Conservation (phyloP, 2,113 vertebrate species). For the Odontesthes bonariensis region DNA sequence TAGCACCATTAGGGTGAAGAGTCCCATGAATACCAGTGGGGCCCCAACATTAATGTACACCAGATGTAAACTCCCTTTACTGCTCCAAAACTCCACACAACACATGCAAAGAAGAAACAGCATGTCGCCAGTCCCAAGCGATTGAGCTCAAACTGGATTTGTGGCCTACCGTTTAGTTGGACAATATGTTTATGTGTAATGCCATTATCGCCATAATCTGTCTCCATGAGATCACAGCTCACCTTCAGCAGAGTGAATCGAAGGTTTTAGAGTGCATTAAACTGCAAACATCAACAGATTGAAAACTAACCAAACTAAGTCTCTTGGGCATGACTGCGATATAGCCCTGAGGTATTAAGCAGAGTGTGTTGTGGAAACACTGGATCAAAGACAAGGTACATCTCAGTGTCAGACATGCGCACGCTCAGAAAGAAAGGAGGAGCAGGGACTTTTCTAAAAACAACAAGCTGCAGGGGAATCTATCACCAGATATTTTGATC, state of each 20-base stretch:
- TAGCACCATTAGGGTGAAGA: slow-evolving; percentile 67
- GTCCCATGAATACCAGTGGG: slow-evolving; percentile 63
- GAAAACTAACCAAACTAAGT: slow-evolving; percentile 12
- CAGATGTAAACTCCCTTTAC: slow-evolving; percentile 75
- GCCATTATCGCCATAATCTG: slow-evolving; percentile 57
- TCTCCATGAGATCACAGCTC: slow-evolving; percentile 57
- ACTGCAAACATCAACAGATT: slow-evolving; percentile 25
- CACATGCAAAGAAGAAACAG: slow-evolving; percentile 51
- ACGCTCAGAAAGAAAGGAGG: slow-evolving; percentile 13
- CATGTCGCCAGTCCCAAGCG: slow-evolving; percentile 41
- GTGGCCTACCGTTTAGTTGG: slow-evolving; percentile 48
- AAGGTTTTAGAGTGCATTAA: slow-evolving; percentile 44
- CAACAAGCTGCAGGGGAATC: slow-evolving; percentile 20
- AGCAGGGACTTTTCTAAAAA: background rate
- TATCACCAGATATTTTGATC: slow-evolving; percentile 16
- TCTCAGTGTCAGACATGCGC: slow-evolving; percentile 27
- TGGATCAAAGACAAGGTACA: slow-evolving; percentile 33
- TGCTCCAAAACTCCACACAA: slow-evolving; percentile 45
- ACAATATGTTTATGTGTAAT: slow-evolving; percentile 53
- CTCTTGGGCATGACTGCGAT: slow-evolving; percentile 17
- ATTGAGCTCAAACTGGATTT: slow-evolving; percentile 48
- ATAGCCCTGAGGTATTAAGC: slow-evolving; percentile 13
- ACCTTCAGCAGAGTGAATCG: slow-evolving; percentile 37
- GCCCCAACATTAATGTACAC: slow-evolving; percentile 64
- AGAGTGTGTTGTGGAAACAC: slow-evolving; percentile 64